A percentile compares a stretch with the other conserved stretches of the same genome.
These are phyloP conservation scores for Cheirogaleus major DNA, from an alignment of 2,797 vertebrate species.

Conservation along the genomic window DNA sequence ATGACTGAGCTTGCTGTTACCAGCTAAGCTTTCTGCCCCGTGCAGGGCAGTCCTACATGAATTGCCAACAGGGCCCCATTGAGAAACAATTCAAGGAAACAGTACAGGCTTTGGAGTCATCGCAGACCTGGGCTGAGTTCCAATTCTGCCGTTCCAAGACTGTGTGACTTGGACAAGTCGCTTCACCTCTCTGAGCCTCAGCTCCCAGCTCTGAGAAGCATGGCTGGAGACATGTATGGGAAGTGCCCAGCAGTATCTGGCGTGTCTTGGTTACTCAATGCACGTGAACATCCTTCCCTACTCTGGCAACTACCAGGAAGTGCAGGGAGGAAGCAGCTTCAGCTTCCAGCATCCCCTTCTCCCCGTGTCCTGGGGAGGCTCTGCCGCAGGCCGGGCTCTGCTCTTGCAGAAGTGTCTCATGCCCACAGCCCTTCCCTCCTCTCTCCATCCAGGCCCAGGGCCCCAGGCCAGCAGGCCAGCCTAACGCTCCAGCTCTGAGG, in stretches of 20 bases:
- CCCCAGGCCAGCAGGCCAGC: background rate
- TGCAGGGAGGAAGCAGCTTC: background rate
- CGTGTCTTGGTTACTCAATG: background rate
- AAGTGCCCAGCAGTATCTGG: background rate
- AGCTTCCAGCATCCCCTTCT: background rate
- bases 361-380: background rate
- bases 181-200: background rate
- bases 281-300: background rate
- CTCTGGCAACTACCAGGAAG: background rate
- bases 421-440: background rate
- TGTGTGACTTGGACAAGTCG: background rate
- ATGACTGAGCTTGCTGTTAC: background rate
- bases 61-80: background rate
- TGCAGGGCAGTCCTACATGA: background rate
- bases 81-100: background rate
- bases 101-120: background rate
- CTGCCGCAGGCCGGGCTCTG: background rate
- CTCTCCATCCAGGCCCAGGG: background rate
- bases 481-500: background rate
- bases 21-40: background rate
- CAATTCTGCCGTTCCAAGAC: background rate
- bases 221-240: background rate
- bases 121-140: background rate
- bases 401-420: no score
- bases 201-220: background rate